Evolutionary conservation across 2,888 invertebrate genomes (phyloP).

Genomic region (Arrhopalites spinosus): DNA sequence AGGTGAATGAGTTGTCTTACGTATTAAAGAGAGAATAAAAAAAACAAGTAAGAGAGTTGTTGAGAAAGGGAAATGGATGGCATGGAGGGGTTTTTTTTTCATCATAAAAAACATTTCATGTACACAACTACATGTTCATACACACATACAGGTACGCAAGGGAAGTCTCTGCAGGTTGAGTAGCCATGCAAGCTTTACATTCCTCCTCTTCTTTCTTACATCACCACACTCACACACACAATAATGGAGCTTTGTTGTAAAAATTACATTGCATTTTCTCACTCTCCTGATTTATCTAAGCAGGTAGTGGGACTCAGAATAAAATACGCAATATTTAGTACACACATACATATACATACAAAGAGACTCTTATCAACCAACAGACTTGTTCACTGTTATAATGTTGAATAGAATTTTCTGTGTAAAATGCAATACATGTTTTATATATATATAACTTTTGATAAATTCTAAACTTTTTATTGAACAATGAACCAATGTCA

Average conservation of each 20-base stretch:
- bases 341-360: too few relatives aligned
- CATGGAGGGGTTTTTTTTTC: not conserved
- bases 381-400: too few relatives aligned
- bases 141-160: not conserved
- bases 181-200: constrained; percentile 30
- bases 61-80: constrained; percentile 22
- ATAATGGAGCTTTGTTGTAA: constrained; percentile 28
- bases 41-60: not conserved
- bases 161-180: constrained; percentile 24
- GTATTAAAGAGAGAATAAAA: not conserved
- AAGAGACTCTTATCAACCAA: not conserved
- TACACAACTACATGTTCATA: not conserved
- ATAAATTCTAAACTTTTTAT: too few relatives aligned
- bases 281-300: constrained; percentile 2
- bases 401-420: too few relatives aligned
- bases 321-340: too few relatives aligned
- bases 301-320: too few relatives aligned
- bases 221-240: constrained; percentile 9
- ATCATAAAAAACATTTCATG: too few relatives aligned
- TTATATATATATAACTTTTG: too few relatives aligned
- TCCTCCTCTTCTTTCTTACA: constrained; percentile 1
- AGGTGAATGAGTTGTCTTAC: constrained; percentile 36
- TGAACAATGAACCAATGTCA: too few relatives aligned
- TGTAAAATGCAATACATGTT: not conserved
- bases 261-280: constrained; percentile 33